Conservation (phyloP, 2,888 invertebrate species). For the Pterostichus madidus region DNA sequence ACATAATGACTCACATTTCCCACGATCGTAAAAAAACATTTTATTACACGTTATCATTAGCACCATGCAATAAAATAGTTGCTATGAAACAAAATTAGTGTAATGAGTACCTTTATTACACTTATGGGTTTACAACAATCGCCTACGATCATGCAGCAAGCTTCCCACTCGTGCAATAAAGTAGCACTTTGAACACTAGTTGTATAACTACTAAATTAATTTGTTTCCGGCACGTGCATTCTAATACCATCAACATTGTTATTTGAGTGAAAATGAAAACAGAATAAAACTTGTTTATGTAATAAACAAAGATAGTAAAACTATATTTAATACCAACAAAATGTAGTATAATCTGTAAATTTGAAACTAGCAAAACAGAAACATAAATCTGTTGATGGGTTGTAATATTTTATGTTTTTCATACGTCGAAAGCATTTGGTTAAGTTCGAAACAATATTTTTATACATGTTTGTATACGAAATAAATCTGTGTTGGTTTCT, state of each 20-base stretch:
- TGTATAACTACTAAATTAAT: no score
- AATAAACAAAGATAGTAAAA: conserved; percentile 25
- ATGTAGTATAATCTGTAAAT: conserved; percentile 17
- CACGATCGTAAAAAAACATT: no score
- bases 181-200: no score
- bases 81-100: no score
- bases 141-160: no score
- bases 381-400: conserved; percentile 54
- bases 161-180: no score
- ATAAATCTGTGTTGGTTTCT: conserved; percentile 44
- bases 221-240: no score
- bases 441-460: conserved; percentile 47
- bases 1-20: no score
- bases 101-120: no score
- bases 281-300: conserved; percentile 3
- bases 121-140: no score
- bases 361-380: conserved; percentile 38
- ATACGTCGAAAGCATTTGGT: conserved; percentile 52
- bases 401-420: conserved; percentile 32
- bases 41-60: no score
- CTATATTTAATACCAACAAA: conserved; percentile 22
- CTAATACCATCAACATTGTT: not conserved
- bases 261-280: conserved; percentile 34
- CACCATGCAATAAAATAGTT: no score
- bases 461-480: conserved; percentile 40